These are phyloP conservation scores for Artibeus lituratus DNA, from an alignment of 2,797 vertebrate species.

Conservation along the genomic window DNA sequence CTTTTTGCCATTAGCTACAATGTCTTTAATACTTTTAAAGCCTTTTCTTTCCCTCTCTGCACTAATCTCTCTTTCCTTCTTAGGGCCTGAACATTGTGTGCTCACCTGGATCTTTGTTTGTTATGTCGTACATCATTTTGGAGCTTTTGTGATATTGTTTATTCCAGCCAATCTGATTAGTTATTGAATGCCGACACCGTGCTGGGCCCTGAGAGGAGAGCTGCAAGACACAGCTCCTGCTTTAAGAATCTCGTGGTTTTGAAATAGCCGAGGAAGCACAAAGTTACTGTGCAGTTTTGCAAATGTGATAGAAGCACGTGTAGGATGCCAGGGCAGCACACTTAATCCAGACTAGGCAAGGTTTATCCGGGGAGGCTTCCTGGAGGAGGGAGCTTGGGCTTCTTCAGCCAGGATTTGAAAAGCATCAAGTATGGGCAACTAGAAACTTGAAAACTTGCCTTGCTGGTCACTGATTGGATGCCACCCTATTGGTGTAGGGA, in stretches of 20 bases:
- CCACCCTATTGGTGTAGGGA: accelerated
- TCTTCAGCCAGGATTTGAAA: not conserved
- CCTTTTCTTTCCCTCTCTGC: not conserved
- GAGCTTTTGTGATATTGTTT: not conserved
- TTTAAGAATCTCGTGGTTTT: not conserved
- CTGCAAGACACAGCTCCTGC: accelerated
- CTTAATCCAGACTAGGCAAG: not conserved
- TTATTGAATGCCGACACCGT: not conserved
- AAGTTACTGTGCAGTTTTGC: not conserved
- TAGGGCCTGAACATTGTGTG: not conserved
- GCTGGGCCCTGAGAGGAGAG: not conserved
- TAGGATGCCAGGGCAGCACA: not conserved
- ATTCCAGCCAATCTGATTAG: no score
- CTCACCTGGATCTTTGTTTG: not conserved
- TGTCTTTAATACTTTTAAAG: not conserved
- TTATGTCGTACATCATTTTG: not conserved
- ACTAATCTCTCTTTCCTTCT: not conserved
- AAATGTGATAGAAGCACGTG: not conserved
- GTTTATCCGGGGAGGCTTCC: not conserved
- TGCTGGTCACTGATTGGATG: not conserved
- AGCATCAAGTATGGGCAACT: not conserved
- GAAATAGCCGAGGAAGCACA: not conserved
- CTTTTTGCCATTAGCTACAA: not conserved
- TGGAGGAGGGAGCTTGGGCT: not conserved
- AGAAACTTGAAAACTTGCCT: not conserved